Evolutionary conservation across 2,888 invertebrate species (phyloP), one percentile per base, ranked within the genome.

Genomic region (Caenorhabditis sp.): DNA sequence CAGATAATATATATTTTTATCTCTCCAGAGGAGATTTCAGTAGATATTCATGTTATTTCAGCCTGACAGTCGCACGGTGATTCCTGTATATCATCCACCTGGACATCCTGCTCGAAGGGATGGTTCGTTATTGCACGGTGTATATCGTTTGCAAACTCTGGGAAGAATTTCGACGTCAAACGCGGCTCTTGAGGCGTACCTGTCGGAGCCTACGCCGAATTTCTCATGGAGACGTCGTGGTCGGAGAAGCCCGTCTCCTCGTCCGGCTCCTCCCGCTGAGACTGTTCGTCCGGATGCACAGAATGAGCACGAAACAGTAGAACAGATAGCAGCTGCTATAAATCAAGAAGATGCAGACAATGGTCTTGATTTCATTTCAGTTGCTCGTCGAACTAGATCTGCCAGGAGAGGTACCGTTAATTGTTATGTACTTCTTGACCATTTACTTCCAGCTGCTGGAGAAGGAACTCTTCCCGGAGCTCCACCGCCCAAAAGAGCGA

Each of bases 381-480:
- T 79, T 38, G 79, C 79, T 56, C 79, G 51, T 24, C 54, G 79
- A 16, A 79, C 79, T 5, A 35, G 79, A 56, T 24, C 79, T 4
- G 79, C 79, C 0, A 69, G 70, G 63, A 63, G 79, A 79, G 76
- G 76, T 76, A 38, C 16, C 12, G 22, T 2, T 26, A 22, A 35
- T 72, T 19, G 16, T 14, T 38, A 26, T 14, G 26, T 19, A n/a
- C 8, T 61, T n/a, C 3, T 4, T 5, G 6, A 19, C 8, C 4
- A 31, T 49, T 61, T 10, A 49, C 8, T 66, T 68, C 35, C 59
- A 75, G 77, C 77, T 5, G 77, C 77, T 10, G 41, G 38, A 35
- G 69, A 49, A 5, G 76, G 61, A 41, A 10, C 49, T 16, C 14
- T n/a, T 1, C 61, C 76, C 10, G 70, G 19, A 35, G 70, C 69